phyloP scores from a whole-genome alignment of 2,113 vertebrate genomes.

The Chaetura pelagica region DNA sequence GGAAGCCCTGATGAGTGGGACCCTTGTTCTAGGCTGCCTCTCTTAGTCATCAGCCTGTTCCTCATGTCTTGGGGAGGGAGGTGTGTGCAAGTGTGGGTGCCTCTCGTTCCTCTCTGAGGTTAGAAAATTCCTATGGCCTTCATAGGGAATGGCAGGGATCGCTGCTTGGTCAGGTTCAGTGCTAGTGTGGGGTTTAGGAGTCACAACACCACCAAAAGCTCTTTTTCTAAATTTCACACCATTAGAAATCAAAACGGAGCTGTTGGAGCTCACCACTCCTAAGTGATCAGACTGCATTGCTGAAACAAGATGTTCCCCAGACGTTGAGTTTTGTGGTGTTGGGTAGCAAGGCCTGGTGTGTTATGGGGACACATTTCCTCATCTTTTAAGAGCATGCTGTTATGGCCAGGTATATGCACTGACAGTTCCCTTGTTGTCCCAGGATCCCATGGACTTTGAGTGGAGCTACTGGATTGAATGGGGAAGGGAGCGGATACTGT shows the following conservation, averaged over 20 bases:
- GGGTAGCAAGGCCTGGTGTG: neutral
- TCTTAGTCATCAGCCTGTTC: neutral
- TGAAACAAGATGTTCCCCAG: neutral
- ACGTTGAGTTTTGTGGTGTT: neutral
- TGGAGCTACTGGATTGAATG: conserved; percentile 96
- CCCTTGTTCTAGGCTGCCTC: neutral
- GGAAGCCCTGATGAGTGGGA: neutral
- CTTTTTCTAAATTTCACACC: neutral
- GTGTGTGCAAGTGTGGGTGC: neutral
- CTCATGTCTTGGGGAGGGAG: too few relatives aligned
- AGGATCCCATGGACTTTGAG: conserved; percentile 94
- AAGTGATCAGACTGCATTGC: neutral
- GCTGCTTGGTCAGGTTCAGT: neutral
- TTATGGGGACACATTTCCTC: neutral
- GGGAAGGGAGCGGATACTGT: conserved; percentile 84
- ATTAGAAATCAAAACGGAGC: neutral
- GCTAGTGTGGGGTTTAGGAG: neutral
- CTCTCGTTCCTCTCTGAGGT: neutral
- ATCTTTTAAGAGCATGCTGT: neutral
- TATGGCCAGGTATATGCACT: neutral
- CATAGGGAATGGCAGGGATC: neutral
- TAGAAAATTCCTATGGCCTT: neutral
- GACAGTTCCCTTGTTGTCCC: conserved; percentile 15
- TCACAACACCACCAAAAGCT: neutral
- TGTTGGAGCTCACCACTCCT: neutral